Evolutionary conservation across 2,113 vertebrate species (phyloP), one percentile per base, ranked within the genome.

Genomic region (Myanophis thanlyinensis): DNA sequence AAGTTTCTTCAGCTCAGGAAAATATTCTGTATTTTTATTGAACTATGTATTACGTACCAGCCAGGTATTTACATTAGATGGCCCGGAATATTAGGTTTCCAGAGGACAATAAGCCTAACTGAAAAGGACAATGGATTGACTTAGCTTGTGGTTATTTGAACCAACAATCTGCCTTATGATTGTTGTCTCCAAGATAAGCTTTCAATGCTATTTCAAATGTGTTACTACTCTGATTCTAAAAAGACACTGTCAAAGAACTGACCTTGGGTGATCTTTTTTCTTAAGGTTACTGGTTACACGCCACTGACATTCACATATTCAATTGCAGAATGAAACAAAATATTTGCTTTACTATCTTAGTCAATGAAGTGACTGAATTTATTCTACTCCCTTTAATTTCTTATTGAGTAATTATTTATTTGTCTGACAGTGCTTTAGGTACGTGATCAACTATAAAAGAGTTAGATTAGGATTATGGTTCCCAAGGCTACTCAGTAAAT

Each of bases 131-230:
- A 85, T 89, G 67, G 51, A 27, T 35, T 20, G 5, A n/a, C 44
- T 93, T 40, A 0, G 0, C 11, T 47, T 9, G 91, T 35, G 54
- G 46, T 47, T 88, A 54, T 1, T 56, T 85, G 49, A 27, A 73
- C 48, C 18, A 62, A 93, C 87, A 90, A 90, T 23, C 80, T 80
- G 62, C 67, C 84, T 20, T 25, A 49, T 87, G 90, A 73, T 53
- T n/a, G 0, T 13, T 91, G 20, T 12, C 40, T 52, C 23, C 12
- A 10, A 52, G 87, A 59, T 59, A 44, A 18, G 0, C 0, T 88
- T 94, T 90, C 80, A 1, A 1, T n/a, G 27, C 40, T 0, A 1
- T 27, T 94, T 85, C 35, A 59, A 27, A 80, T 87, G 49, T 89
- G 80, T 35, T 86, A 92, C 46, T 67, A 87, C 46, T 86, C 20